Evolutionary conservation across 2,113 vertebrate species (phyloP), one percentile per base, ranked within the genome.

Genomic region (Ictalurus furcatus): DNA sequence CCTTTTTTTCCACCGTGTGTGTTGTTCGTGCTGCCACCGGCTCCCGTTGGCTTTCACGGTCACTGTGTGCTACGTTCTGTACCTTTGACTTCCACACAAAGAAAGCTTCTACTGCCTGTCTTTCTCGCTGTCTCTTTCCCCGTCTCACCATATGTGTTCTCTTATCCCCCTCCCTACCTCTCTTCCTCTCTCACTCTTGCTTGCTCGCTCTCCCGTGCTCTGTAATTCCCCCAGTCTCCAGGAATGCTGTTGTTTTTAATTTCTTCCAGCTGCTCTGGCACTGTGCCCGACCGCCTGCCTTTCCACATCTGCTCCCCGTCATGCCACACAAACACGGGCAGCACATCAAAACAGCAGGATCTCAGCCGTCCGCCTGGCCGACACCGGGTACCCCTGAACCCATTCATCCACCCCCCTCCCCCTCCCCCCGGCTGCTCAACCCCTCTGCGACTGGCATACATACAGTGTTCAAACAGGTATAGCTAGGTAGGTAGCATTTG

Each of bases 271-370:
- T 95, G 93, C 96, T 96, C 93, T 86, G 94, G 96, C 95, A 94
- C 92, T 89, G 91, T 95, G 95, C 96, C 96, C 95, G 93, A 93
- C 95, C 94, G 95, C 96, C 95, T 96, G 97, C 96, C 95, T 96
- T 95, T 94, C 95, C 95, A 96, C 97, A 97, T 98, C 97, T 98
- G 97, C 95, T 96, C 96, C 95, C 95, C 94, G 96, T 97, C 96
- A 97, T 92, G 93, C 91, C 96, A 95, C 94, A 96, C 95, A 96
- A 97, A 96, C 94, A 97, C 85, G 93, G 94, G 89, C 92, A 92
- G 93, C 92, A 94, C 93, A 93, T 92, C 93, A 96, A 95, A 96
- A 94, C 92, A 95, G 93, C 88, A 92, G 93, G 93, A 94, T 94
- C 93, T 93, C 94, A 94, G 94, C 94, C 93, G 94, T 94, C 95